Conservation (phyloP, 2,888 invertebrate species). For the Pycnomerus fuliginosus region DNA sequence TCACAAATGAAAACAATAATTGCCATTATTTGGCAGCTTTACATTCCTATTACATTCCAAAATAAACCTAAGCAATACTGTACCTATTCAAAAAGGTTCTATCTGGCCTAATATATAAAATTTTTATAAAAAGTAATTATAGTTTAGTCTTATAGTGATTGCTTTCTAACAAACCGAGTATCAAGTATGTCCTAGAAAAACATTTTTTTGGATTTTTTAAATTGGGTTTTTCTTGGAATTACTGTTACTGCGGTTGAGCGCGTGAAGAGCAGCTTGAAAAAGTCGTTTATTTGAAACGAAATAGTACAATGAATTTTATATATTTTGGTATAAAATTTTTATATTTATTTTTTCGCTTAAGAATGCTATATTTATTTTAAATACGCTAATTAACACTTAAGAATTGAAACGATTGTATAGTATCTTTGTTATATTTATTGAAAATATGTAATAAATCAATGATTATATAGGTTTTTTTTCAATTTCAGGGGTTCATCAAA, state of each 20-base stretch:
- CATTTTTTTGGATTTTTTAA: constrained; percentile 25
- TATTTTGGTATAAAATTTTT: constrained; percentile 43
- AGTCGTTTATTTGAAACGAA: constrained; percentile 35
- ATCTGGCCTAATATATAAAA: constrained; percentile 40
- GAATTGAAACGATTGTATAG: constrained; percentile 36
- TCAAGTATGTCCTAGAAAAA: constrained; percentile 26
- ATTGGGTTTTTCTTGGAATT: constrained; percentile 33
- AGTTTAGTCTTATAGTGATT: not conserved
- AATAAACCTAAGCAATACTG: constrained; percentile 41
- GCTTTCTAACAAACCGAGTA: constrained; percentile 1
- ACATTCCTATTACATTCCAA: constrained; percentile 46
- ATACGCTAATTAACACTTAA: constrained; percentile 23
- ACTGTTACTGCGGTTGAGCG: constrained; percentile 24
- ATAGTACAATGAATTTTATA: constrained; percentile 52
- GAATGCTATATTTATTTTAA: constrained; percentile 43
- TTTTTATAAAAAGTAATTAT: constrained; percentile 33
- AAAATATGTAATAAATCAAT: constrained; percentile 39
- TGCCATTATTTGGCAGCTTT: constrained; percentile 20
- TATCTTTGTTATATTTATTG: constrained; percentile 46
- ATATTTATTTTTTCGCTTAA: constrained; percentile 43
- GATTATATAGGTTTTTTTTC: too few species aligned
- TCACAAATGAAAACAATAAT: constrained; percentile 24
- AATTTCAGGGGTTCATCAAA: too few species aligned
- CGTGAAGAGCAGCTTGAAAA: constrained; percentile 13
- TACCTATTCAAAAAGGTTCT: constrained; percentile 38